These are phyloP conservation scores for Metellina segmentata DNA, from an alignment of 2,888 invertebrate species.

Conservation along the genomic window DNA sequence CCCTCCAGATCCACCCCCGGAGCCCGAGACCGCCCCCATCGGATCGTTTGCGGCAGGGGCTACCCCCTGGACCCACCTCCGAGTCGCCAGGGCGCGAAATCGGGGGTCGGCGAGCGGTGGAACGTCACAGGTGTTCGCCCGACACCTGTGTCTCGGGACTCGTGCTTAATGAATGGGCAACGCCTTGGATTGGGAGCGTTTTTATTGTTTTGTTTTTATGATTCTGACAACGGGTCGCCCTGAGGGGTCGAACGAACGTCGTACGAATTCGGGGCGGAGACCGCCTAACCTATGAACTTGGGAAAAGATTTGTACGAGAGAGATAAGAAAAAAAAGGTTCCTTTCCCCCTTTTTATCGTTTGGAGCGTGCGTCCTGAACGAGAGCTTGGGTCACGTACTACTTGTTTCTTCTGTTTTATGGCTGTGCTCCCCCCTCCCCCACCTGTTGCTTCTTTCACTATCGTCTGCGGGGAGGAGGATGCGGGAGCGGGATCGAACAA, in stretches of 20 bases:
- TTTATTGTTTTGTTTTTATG: constrained; percentile 29
- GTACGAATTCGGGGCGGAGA: constrained; percentile 74
- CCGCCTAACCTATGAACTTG: constrained; percentile 73
- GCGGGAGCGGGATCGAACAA: neutral
- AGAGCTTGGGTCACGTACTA: constrained; percentile 48
- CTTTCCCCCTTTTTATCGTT: constrained; percentile 7
- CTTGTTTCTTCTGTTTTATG: constrained; percentile 61
- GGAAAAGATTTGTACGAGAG: constrained; percentile 62
- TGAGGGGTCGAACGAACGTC: constrained; percentile 33
- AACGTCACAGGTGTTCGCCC: constrained; percentile 50
- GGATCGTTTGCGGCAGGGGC: constrained; percentile 28
- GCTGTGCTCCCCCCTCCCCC: constrained; percentile 23
- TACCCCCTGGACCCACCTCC: neutral
- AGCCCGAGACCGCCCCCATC: neutral
- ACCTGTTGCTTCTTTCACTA: neutral
- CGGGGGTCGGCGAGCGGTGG: constrained; percentile 1
- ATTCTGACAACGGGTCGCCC: constrained; percentile 42
- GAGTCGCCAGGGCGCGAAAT: neutral
- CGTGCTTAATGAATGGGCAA: constrained; percentile 63
- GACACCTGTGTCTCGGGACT: constrained; percentile 54
- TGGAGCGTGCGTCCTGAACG: constrained; percentile 39
- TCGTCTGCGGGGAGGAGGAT: neutral
- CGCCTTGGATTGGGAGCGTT: constrained; percentile 54
- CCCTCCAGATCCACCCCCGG: neutral
- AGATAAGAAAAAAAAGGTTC: constrained; percentile 28